Evolutionary conservation across 1,140 invertebrate species (phyloP).

Genomic region (Holcopasites calliopsidis): DNA sequence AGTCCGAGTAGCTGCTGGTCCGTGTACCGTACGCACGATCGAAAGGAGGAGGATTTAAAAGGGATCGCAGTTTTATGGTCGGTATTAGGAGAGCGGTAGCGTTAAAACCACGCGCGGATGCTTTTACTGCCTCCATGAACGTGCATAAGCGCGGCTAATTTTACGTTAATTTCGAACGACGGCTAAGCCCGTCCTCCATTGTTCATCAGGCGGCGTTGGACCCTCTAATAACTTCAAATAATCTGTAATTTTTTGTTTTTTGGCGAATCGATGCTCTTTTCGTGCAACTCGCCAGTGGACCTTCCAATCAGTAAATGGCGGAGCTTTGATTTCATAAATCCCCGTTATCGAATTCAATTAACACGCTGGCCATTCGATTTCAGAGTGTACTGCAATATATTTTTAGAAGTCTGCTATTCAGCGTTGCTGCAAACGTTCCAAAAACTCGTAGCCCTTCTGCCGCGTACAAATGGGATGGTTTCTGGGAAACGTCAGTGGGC

Average conservation of each 20-base stretch:
- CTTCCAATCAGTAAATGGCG: slow-evolving; percentile 18
- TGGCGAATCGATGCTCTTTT: slow-evolving; percentile 2
- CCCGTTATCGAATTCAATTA: slow-evolving; percentile 30
- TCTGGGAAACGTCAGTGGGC: not conserved
- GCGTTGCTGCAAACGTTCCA: slow-evolving; percentile 5
- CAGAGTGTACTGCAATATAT: slow-evolving; percentile 37
- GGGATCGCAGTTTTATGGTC: slow-evolving; percentile 72
- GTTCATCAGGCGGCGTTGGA: not conserved
- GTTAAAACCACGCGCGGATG: slow-evolving; percentile 45
- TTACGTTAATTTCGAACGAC: slow-evolving; percentile 47
- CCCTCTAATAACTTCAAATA: not conserved
- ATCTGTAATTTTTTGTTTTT: not conserved
- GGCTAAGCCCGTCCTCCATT: not conserved
- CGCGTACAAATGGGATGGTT: slow-evolving; percentile 23
- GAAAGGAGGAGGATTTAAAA: slow-evolving; percentile 71
- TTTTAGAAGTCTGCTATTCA: slow-evolving; percentile 28
- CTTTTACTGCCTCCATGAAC: slow-evolving; percentile 16
- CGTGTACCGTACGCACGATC: slow-evolving; percentile 58
- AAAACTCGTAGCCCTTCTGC: slow-evolving; percentile 7
- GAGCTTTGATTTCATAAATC: slow-evolving; percentile 5
- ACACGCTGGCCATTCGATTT: slow-evolving; percentile 24
- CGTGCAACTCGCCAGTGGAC: not conserved
- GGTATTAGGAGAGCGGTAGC: slow-evolving; percentile 65
- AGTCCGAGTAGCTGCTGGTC: slow-evolving; percentile 62
- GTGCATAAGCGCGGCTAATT: slow-evolving; percentile 36